Evolutionary conservation across 64 coral and sea anemone genomes (phyloP), one percentile per base, ranked within the genome.

Genomic region (Porites australiensis): DNA sequence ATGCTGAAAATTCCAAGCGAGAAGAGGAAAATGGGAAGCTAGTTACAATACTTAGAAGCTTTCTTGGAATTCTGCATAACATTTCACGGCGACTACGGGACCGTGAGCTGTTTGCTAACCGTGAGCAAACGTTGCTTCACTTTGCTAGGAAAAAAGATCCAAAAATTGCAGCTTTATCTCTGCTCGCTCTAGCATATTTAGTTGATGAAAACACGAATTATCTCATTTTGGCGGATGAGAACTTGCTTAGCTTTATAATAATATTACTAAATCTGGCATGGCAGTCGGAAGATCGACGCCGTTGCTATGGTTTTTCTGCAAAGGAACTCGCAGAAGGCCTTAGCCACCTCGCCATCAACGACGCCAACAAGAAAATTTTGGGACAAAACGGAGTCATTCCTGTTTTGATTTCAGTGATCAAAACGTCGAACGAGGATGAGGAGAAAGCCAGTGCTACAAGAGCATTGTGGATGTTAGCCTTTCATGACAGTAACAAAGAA

Each of bases 321-420:
- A 91, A 82, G 21, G 89, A 91, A 61, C 68, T 91, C n/a, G 79
- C 89, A 16, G 89, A 84, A 23, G 90, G 90, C 3, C 67, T 92
- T 4, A 86, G 57, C 46, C 70, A 92, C 21, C 55, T 92, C 58
- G 90, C 81, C 13, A 92, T 48, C 15, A 86, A 68, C 52, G 90
- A 92, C 21, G 46, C 55, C 19, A 92, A 92, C 58, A 92, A 92
- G 47, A 76, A 11, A 75, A 75, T 23, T 62, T 53, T 91, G 60
- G 79, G 67, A 15, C 44, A 75, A 0, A 83, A 82, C 15, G 89
- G 50, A 82, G 74, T n/a, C n/a, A n/a, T n/a, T n/a, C n/a, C n/a
- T n/a, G n/a, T n/a, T n/a, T n/a, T n/a, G n/a, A n/a, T n/a, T 4
- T 37, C 81, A 3, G 73, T 86, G 50, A 69, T 92, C 11, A 68